Evolutionary conservation across 2,797 vertebrate genomes (phyloP), one percentile per base, ranked within the genome.

Genomic region (Apodemus agrarius): DNA sequence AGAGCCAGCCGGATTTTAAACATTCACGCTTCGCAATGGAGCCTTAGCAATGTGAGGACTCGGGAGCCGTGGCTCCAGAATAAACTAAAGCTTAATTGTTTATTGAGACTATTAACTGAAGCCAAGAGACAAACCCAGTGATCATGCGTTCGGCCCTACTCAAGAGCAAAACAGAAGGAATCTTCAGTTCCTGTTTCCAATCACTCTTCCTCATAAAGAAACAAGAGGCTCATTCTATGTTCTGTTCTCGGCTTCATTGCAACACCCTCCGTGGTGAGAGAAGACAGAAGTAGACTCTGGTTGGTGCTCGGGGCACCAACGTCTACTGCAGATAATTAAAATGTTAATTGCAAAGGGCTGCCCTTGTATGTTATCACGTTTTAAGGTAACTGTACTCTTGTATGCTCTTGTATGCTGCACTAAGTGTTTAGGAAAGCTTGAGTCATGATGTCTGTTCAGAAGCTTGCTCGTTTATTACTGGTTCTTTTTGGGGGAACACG

Each of bases 91-190:
- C 90, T 91, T 91, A 46, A 91, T 90, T 87, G 91, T 90, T 93
- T 94, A 81, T 57, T 84, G 75, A 93, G 85, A 46, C 74, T 24
- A 88, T 95, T 96, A 96, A 93, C 90, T 96, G 80, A 69, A 97
- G 89, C 80, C 94, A 83, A 29, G 72, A 89, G 65, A 54, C 93
- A 96, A 97, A 96, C 31, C 61, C 93, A 91, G 95, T 94, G 54
- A 93, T 95, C 93, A 67, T 93, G 87, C 5, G 34, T 0, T 95
- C 17, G 93, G 40, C 78, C 96, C 59, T 76, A 12, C 92, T 95
- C 82, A 57, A 0, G 0, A 94, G 69, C 16, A 92, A 97, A 88
- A 93, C 19, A 94, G 96, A 96, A 61, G 86, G 92, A 95, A 91
- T 54, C 63, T 31, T n/a, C 94, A 12, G 34, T 34, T 3, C 0